These are phyloP conservation scores for Tricholaema leucomelas DNA, from an alignment of 2,113 vertebrate species.

Conservation along the genomic window DNA sequence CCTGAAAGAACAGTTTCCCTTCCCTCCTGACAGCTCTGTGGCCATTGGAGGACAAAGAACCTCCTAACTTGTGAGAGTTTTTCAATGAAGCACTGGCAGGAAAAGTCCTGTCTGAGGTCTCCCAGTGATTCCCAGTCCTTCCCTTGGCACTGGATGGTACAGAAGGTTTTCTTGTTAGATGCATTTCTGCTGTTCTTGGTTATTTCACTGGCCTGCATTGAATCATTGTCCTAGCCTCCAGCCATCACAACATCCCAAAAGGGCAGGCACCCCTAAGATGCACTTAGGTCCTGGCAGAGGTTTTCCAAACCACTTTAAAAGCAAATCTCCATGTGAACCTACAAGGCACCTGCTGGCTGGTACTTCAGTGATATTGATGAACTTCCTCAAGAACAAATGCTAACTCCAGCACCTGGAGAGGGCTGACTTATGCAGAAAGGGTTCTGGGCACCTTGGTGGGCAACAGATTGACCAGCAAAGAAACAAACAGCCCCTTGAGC, in stretches of 20 bases:
- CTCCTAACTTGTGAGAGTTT: not conserved
- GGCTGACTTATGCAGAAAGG: not conserved
- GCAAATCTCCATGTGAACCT: not conserved
- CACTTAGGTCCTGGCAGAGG: not conserved
- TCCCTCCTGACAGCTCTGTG: not conserved
- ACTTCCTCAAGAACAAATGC: not conserved
- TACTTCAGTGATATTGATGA: not conserved
- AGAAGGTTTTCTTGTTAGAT: not conserved
- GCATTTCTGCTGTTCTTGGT: not conserved
- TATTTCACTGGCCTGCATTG: not conserved
- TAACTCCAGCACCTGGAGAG: not conserved
- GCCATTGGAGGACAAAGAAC: not conserved
- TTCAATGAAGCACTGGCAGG: not conserved
- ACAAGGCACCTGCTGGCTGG: not conserved
- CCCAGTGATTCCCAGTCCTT: not conserved
- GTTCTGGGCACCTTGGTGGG: not conserved
- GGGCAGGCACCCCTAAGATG: rapidly evolving
- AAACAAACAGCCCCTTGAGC: not conserved
- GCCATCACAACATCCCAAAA: not conserved
- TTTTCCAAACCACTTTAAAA: not conserved
- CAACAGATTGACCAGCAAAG: not conserved
- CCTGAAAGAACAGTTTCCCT: not conserved
- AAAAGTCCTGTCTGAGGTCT: not conserved
- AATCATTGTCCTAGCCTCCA: not conserved
- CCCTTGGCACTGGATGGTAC: not conserved